These are phyloP conservation scores for Linepithema humile DNA, from an alignment of 1,140 invertebrate species.

Conservation along the genomic window DNA sequence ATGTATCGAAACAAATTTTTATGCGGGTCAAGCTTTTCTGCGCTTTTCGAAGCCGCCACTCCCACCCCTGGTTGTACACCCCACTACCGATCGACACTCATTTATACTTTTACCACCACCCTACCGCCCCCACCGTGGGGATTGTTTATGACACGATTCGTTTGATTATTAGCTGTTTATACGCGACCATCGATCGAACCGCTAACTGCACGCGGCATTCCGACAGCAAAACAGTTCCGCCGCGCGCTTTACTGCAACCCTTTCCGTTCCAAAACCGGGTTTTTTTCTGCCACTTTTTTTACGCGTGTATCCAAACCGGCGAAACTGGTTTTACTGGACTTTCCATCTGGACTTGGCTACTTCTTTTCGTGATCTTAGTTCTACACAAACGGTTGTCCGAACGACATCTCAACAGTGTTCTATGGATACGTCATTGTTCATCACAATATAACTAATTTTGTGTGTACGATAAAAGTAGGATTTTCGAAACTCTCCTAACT, in stretches of 20 bases:
- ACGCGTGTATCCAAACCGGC: conserved; percentile 11
- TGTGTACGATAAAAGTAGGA: conserved; percentile 10
- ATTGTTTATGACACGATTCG: conserved; percentile 82
- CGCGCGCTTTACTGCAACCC: conserved; percentile 64
- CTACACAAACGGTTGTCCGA: conserved; percentile 2
- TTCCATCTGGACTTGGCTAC: conserved; percentile 22
- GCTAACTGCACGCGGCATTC: conserved; percentile 72
- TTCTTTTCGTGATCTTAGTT: conserved; percentile 59
- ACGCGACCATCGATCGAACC: conserved; percentile 77
- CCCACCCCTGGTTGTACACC: conserved; percentile 61
- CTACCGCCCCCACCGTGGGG: conserved; percentile 58
- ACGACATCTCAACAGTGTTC: conserved; percentile 33
- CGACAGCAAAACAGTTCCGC: conserved; percentile 69
- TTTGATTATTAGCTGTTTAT: conserved; percentile 84
- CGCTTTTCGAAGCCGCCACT: conserved; percentile 73
- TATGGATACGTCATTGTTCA: conserved; percentile 30
- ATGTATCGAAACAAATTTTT: conserved; percentile 65
- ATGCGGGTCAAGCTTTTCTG: conserved; percentile 64
- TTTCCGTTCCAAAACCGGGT: conserved; percentile 61
- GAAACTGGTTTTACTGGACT: conserved; percentile 64
- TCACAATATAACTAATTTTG: not conserved
- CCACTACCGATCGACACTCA: conserved; percentile 76
- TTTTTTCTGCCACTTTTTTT: conserved; percentile 42
- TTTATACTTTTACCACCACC: conserved; percentile 81
- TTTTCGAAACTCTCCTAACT: not conserved